These are phyloP conservation scores for Troides oblongomaculatus DNA, from an alignment of 2,888 invertebrate genomes.

Conservation along the genomic window DNA sequence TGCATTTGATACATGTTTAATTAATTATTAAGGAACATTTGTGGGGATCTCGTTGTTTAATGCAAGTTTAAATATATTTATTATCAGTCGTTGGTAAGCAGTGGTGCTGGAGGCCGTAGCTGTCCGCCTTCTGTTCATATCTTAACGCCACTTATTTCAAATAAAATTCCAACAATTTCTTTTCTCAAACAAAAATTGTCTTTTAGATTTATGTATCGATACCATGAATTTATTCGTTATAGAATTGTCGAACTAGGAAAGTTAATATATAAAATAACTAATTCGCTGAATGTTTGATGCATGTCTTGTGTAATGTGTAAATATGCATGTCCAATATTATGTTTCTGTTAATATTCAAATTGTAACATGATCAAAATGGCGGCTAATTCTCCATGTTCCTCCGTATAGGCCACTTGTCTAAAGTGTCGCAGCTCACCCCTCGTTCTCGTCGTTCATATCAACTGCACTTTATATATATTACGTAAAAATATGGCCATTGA, in stretches of 20 bases:
- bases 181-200: slow-evolving; percentile 12
- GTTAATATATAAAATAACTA: neutral
- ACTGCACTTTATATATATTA: neutral
- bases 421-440: neutral
- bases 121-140: neutral
- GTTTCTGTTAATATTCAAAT: neutral
- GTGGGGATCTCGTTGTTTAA: slow-evolving; percentile 20
- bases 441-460: neutral
- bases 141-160: slow-evolving; percentile 9
- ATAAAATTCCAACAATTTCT: slow-evolving; percentile 12
- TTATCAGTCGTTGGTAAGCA: slow-evolving; percentile 4
- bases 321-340: neutral
- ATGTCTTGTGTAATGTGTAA: neutral
- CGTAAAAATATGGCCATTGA: too few relatives aligned
- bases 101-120: neutral
- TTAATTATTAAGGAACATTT: slow-evolving; percentile 2
- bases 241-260: slow-evolving; percentile 17
- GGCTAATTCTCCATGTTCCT: neutral
- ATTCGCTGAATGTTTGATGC: slow-evolving; percentile 4
- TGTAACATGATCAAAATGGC: neutral
- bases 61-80: slow-evolving; percentile 23
- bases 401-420: neutral
- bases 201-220: slow-evolving; percentile 6
- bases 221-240: slow-evolving; percentile 26
- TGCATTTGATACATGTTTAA: slow-evolving; percentile 9